Evolutionary conservation across 1,140 invertebrate genomes (phyloP).

Genomic region (Trigoniulus corallinus): DNA sequence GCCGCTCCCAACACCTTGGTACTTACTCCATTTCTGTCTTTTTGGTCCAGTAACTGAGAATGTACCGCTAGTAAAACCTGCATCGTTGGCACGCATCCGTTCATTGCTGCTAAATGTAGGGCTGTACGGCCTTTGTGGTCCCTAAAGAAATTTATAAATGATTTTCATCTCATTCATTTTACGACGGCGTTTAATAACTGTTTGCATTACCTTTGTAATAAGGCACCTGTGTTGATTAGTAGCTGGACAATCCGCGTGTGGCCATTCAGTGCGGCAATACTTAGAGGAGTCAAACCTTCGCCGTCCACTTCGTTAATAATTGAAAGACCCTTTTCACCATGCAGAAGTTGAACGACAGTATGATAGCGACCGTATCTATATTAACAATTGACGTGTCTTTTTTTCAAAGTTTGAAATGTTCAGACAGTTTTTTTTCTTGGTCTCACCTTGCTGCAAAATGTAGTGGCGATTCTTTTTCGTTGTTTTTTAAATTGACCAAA

Average conservation of each 20-base stretch:
- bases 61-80: constrained; percentile 24
- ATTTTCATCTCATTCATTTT: no score
- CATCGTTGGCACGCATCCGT: constrained; percentile 27
- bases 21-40: constrained; percentile 26
- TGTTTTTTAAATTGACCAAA: constrained; percentile 26
- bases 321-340: constrained; percentile 16
- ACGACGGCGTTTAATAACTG: not conserved
- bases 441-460: constrained; percentile 32
- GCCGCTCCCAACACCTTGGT: no score
- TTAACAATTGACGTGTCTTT: not conserved
- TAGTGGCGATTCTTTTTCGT: constrained; percentile 30
- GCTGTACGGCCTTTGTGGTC: constrained; percentile 28
- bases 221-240: constrained; percentile 22
- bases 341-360: constrained; percentile 22
- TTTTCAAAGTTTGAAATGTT: not conserved
- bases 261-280: constrained; percentile 24
- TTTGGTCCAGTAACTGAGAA: constrained; percentile 23
- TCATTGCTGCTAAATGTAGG: constrained; percentile 26
- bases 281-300: constrained; percentile 13
- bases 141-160: no score
- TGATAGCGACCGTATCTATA: constrained; percentile 28
- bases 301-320: constrained; percentile 20
- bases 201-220: constrained; percentile 1
- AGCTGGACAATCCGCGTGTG: constrained; percentile 26
- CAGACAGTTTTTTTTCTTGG: no score